A percentile compares a stretch with the other conserved stretches of the same genome.
Evolutionary conservation across 2,797 vertebrate genomes (phyloP).

Genomic region (Eptatretus atami): DNA sequence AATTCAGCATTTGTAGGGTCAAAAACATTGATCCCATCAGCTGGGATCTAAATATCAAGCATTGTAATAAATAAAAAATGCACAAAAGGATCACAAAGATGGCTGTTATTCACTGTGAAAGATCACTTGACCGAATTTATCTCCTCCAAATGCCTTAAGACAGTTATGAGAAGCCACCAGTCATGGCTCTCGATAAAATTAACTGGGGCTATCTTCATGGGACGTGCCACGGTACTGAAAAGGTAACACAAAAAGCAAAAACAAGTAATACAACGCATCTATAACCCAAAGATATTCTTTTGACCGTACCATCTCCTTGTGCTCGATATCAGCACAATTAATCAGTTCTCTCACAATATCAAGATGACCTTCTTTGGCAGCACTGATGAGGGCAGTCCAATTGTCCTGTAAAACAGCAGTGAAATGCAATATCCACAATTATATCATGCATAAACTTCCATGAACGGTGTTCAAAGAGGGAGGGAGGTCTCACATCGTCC

Average conservation of each 20-base stretch:
- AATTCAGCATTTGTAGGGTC: too few species aligned
- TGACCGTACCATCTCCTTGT: slow-evolving; percentile 59
- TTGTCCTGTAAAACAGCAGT: slow-evolving; percentile 30
- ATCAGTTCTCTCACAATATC: slow-evolving; percentile 54
- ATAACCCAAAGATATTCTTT: not conserved
- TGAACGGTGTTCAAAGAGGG: too few species aligned
- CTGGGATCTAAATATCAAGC: not conserved
- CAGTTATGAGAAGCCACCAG: not conserved
- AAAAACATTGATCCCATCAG: too few species aligned
- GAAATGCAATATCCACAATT: too few species aligned
- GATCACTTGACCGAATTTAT: too few species aligned
- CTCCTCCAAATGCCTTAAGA: too few species aligned
- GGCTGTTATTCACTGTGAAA: too few species aligned
- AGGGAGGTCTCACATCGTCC: slow-evolving; percentile 33
- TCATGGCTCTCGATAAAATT: not conserved
- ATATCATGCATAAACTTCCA: too few species aligned
- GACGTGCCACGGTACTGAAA: not conserved
- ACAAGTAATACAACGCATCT: not conserved
- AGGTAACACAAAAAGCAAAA: slow-evolving; percentile 6
- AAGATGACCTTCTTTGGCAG: slow-evolving; percentile 58
- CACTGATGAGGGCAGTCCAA: slow-evolving; percentile 77
- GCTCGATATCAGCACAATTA: slow-evolving; percentile 44
- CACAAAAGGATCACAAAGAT: not conserved
- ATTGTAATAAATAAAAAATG: not conserved
- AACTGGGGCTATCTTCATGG: not conserved